Evolutionary conservation across 2,888 invertebrate genomes (phyloP).

Genomic region (Ormyrus pomaceus): DNA sequence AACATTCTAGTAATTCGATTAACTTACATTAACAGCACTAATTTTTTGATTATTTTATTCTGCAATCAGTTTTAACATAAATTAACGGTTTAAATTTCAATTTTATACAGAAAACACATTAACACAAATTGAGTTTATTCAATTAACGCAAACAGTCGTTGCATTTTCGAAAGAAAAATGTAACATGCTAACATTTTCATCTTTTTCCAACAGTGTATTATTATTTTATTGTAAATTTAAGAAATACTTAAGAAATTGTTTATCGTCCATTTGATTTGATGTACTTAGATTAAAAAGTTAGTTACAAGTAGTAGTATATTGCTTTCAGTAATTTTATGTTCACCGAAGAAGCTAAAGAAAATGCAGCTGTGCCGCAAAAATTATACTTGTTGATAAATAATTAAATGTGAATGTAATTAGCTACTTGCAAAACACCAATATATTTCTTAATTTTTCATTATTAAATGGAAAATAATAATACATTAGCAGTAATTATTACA

Average conservation of each 20-base stretch:
- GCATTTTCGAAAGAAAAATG: conserved; percentile 15
- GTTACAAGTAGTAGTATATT: no score
- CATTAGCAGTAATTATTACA: conserved; percentile 24
- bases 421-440: neutral
- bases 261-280: neutral
- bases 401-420: neutral
- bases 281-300: no score
- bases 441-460: conserved; percentile 8
- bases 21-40: conserved; percentile 39
- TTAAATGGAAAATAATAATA: conserved; percentile 47
- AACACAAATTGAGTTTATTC: conserved; percentile 18
- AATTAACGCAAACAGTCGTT: conserved; percentile 19
- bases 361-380: no score
- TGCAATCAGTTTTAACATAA: no score
- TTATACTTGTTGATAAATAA: neutral
- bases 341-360: no score
- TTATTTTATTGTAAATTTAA: conserved; percentile 43
- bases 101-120: conserved; percentile 22
- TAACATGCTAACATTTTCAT: conserved; percentile 49
- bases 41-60: neutral
- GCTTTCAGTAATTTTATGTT: no score
- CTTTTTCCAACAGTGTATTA: conserved; percentile 58
- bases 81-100: neutral
- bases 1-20: conserved; percentile 17
- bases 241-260: neutral